Evolutionary conservation across 2,888 invertebrate genomes (phyloP).

Genomic region (Stomorhina lunata): DNA sequence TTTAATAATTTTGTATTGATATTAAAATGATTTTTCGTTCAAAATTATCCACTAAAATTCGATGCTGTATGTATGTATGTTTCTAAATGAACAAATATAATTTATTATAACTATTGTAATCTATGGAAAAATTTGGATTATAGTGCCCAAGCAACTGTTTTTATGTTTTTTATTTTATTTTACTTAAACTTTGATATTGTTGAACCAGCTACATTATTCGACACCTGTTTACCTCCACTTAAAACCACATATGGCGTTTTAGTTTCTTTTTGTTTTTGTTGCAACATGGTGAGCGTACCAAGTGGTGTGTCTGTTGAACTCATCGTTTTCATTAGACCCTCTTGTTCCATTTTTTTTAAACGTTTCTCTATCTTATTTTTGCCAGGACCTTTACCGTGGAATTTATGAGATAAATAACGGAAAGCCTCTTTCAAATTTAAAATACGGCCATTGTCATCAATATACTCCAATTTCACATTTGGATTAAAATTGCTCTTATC

Average conservation of each 20-base stretch:
- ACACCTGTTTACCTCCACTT: constrained; percentile 90
- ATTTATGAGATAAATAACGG: constrained; percentile 97
- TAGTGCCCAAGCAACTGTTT: constrained; percentile 46
- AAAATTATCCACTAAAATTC: constrained; percentile 20
- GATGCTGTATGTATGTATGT: constrained; percentile 8
- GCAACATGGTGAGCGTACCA: constrained; percentile 94
- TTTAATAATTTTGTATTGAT: not conserved
- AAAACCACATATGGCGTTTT: constrained; percentile 95
- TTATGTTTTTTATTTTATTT: not conserved
- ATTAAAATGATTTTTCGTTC: not conserved
- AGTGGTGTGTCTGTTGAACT: constrained; percentile 98
- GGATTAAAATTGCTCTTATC: constrained; percentile 95
- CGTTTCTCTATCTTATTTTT: constrained; percentile 99
- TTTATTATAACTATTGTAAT: constrained; percentile 42
- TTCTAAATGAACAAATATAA: constrained; percentile 18
- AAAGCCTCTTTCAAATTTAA: constrained; percentile 98
- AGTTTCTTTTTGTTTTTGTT: constrained; percentile 97
- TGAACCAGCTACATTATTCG: constrained; percentile 61
- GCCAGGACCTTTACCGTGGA: constrained; percentile 99
- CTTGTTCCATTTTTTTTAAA: constrained; percentile 95
- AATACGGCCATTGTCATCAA: constrained; percentile 96
- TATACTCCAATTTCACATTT: constrained; percentile 96
- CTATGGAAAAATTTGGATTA: constrained; percentile 32
- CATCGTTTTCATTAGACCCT: constrained; percentile 98
- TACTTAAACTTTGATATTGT: constrained; percentile 59